A percentile compares a stretch with the other conserved stretches of the same genome.
Conservation (phyloP, 2,113 vertebrate species). For the Nothobranchius kuhntae region DNA sequence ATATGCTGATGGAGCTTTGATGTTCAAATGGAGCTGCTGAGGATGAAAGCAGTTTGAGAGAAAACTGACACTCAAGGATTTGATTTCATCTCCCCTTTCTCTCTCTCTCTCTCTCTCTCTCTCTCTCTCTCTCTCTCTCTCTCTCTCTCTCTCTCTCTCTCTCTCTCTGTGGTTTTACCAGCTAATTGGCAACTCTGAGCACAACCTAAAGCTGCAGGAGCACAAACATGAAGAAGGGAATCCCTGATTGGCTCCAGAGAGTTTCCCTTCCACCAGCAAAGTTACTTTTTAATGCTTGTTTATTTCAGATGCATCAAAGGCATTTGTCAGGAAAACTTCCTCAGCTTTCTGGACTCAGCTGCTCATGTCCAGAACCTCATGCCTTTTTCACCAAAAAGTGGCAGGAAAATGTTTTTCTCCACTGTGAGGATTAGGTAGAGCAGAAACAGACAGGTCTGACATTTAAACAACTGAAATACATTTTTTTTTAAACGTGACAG, state of each 20-base stretch:
- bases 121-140: conserved; percentile 48
- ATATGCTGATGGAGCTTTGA: conserved; percentile 65
- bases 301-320: conserved; percentile 5
- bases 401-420: conserved; percentile 31
- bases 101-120: conserved; percentile 18
- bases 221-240: conserved; percentile 14
- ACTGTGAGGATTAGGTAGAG: conserved; percentile 33
- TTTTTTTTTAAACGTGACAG: conserved; percentile 2
- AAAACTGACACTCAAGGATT: conserved; percentile 59
- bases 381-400: conserved; percentile 17
- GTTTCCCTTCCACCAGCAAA: conserved; percentile 1
- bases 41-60: conserved; percentile 69
- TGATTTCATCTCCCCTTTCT: conserved; percentile 49
- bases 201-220: conserved; percentile 42
- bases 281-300: conserved; percentile 2
- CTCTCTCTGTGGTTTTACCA: conserved; percentile 57
- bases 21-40: conserved; percentile 64
- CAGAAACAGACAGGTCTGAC: conserved; percentile 42
- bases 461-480: conserved; percentile 42
- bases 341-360: background rate
- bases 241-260: conserved; percentile 30
- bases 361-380: conserved; percentile 22
- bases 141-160: conserved; percentile 20
- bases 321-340: background rate
- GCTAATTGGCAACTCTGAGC: conserved; percentile 57